These are phyloP conservation scores for Chaenodraco wilsoni DNA, from an alignment of 2,797 vertebrate species.

Conservation along the genomic window DNA sequence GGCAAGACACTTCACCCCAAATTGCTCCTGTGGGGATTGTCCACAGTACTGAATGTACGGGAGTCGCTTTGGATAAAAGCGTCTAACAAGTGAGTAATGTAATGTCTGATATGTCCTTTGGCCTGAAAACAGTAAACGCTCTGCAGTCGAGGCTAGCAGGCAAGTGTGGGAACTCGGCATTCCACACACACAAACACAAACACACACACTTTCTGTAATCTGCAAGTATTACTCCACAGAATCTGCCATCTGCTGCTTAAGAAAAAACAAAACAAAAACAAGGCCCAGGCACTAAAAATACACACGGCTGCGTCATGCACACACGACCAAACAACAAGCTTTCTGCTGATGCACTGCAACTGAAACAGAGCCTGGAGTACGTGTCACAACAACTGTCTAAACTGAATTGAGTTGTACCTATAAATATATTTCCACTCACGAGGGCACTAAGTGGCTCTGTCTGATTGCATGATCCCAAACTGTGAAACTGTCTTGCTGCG, in stretches of 20 bases:
- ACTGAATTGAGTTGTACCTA: neutral
- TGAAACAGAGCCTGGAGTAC: conserved; percentile 29
- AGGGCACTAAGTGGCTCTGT: neutral
- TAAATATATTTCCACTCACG: neutral
- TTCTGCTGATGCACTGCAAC: conserved; percentile 38
- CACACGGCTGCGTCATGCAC: conserved; percentile 41
- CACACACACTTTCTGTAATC: conserved; percentile 57
- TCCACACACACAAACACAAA: conserved; percentile 2
- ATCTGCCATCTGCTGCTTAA: conserved; percentile 61
- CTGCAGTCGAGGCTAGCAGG: conserved; percentile 44
- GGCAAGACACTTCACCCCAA: no score
- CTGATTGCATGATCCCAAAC: conserved; percentile 5
- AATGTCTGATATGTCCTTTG: conserved; percentile 8
- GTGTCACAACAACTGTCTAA: neutral
- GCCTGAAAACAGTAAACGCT: conserved; percentile 32
- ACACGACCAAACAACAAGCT: conserved; percentile 42
- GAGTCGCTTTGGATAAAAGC: no score
- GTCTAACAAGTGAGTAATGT: no score
- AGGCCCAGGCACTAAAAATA: conserved; percentile 72
- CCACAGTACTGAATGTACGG: no score
- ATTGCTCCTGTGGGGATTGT: no score
- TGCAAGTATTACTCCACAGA: conserved; percentile 44
- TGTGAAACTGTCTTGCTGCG: conserved; percentile 10
- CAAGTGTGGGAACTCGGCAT: conserved; percentile 57
- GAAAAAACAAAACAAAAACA: conserved; percentile 23